phyloP scores from a whole-genome alignment of 2,888 invertebrate species.

The Coenonympha glycerion region DNA sequence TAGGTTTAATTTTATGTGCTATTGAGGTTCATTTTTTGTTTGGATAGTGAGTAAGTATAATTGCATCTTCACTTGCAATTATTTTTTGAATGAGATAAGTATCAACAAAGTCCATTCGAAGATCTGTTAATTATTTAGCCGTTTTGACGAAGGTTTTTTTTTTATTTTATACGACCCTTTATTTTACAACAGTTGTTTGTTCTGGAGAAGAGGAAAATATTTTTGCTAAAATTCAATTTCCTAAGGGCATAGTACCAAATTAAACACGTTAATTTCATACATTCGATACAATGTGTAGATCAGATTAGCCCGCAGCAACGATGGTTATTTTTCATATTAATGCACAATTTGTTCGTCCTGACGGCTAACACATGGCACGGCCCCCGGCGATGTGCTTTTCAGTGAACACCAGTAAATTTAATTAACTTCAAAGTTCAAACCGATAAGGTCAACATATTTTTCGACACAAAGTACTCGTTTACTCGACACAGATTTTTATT shows the following conservation, averaged over 20 bases:
- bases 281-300: slow-evolving; percentile 18
- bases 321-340: slow-evolving; percentile 40
- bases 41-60: too few species aligned
- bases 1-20: slow-evolving; percentile 48
- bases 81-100: too few species aligned
- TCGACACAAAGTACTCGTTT: background rate
- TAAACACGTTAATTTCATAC: slow-evolving; percentile 14
- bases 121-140: background rate
- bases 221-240: slow-evolving; percentile 13
- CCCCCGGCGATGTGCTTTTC: slow-evolving; percentile 43
- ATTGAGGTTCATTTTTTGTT: slow-evolving; percentile 43
- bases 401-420: slow-evolving; percentile 62
- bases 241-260: slow-evolving; percentile 3
- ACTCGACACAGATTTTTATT: background rate
- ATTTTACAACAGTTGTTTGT: too few species aligned
- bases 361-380: slow-evolving; percentile 56
- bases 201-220: slow-evolving; percentile 31
- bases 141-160: too few species aligned
- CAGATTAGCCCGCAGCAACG: slow-evolving; percentile 39
- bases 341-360: slow-evolving; percentile 35
- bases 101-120: too few species aligned
- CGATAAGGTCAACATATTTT: slow-evolving; percentile 32
- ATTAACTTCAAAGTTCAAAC: slow-evolving; percentile 48
- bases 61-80: too few species aligned
- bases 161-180: too few species aligned